Evolutionary conservation across 2,113 vertebrate genomes (phyloP).

Genomic region (Plotosus lineatus): DNA sequence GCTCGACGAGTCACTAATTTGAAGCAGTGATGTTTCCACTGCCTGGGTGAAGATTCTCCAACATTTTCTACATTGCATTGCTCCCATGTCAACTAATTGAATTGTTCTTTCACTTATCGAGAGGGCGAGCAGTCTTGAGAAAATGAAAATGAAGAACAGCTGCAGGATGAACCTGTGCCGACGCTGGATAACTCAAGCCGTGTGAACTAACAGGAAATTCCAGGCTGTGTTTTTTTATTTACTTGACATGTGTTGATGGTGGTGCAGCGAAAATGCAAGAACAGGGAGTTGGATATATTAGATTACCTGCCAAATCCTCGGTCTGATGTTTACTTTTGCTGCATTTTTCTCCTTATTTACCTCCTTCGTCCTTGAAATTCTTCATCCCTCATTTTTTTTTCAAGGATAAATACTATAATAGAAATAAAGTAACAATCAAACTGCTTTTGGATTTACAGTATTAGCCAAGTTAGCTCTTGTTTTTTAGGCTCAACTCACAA

Average conservation of each 20-base stretch:
- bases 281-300: constrained; percentile 46
- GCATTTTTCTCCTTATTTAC: constrained; percentile 31
- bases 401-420: constrained; percentile 31
- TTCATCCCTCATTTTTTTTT: not conserved
- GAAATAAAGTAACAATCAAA: not conserved
- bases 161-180: constrained; percentile 45
- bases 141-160: constrained; percentile 23
- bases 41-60: not conserved
- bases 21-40: not conserved
- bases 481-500: not conserved
- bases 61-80: constrained; percentile 6
- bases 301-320: constrained; percentile 32
- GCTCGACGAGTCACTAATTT: not conserved
- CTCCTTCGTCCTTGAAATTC: not conserved
- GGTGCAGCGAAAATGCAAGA: constrained; percentile 34
- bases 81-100: not conserved
- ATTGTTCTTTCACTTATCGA: not conserved
- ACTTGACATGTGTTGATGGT: constrained; percentile 54
- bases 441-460: not conserved
- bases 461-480: too few species aligned
- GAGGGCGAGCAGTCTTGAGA: constrained; percentile 27
- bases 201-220: constrained; percentile 73
- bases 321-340: constrained; percentile 26
- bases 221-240: constrained; percentile 64
- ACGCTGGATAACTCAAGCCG: constrained; percentile 56